Evolutionary conservation across 2,888 invertebrate species (phyloP).

Genomic region (Polymixis flavicincta): DNA sequence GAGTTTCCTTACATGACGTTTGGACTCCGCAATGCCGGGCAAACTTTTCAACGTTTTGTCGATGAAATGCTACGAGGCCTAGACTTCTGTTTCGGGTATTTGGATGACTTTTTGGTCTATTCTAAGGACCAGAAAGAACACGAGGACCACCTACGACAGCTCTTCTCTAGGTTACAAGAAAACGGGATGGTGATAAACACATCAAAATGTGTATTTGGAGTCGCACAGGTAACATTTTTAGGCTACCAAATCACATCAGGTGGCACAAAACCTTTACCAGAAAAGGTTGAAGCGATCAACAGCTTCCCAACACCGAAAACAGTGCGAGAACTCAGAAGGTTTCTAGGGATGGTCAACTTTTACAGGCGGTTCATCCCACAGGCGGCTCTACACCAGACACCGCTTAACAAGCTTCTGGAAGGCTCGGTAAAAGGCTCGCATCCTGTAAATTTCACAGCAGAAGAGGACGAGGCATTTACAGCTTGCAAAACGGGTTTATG

Average conservation of each 20-base stretch:
- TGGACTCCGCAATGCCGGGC: not conserved
- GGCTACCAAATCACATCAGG: not conserved
- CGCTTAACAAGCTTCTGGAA: not conserved
- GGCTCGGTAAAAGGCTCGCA: not conserved
- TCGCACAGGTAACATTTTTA: too few species aligned
- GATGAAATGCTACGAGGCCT: not conserved
- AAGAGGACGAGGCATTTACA: too few species aligned
- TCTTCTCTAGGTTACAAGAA: not conserved
- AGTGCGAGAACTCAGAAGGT: not conserved
- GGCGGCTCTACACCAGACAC: not conserved
- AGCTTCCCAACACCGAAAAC: constrained; percentile 1
- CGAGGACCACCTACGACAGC: not conserved
- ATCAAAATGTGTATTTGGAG: not conserved
- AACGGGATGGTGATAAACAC: not conserved
- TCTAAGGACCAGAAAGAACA: not conserved
- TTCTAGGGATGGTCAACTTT: not conserved
- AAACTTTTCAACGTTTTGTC: not conserved
- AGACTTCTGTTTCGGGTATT: not conserved
- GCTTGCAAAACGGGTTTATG: too few species aligned
- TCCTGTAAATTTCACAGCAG: not conserved
- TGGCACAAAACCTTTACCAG: constrained; percentile 1
- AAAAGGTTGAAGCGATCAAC: not conserved
- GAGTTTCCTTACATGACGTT: not conserved
- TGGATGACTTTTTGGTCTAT: constrained; percentile 4
- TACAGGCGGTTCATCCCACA: not conserved